These are phyloP conservation scores for Urechis unicinctus DNA, from an alignment of 2,888 invertebrate genomes.

Conservation along the genomic window DNA sequence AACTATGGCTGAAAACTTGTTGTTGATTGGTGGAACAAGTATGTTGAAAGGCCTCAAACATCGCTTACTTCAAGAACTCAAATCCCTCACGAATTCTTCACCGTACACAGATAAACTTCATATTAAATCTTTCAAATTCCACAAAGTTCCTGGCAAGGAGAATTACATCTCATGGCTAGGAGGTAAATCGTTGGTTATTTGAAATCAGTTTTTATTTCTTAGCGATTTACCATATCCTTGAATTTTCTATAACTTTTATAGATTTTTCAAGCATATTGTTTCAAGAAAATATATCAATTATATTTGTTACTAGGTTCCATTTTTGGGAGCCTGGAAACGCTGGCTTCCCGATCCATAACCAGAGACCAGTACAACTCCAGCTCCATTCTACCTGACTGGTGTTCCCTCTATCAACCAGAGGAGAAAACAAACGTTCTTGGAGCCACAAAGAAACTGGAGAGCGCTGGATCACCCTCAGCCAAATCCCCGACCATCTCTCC, in stretches of 20 bases:
- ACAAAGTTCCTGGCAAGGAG: constrained; percentile 69
- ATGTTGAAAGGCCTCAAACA: constrained; percentile 77
- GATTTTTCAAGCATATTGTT: too few species aligned
- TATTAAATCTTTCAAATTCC: constrained; percentile 69
- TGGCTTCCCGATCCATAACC: constrained; percentile 65
- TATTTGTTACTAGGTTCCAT: constrained; percentile 58
- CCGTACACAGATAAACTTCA: constrained; percentile 56
- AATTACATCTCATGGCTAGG: constrained; percentile 86
- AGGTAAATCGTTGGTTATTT: constrained; percentile 49
- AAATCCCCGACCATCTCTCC: not conserved
- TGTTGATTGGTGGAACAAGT: constrained; percentile 80
- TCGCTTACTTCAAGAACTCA: constrained; percentile 72
- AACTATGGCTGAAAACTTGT: constrained; percentile 72
- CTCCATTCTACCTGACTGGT: constrained; percentile 70
- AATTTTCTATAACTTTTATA: too few species aligned
- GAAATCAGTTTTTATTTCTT: not conserved
- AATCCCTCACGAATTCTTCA: constrained; percentile 58
- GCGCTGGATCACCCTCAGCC: not conserved
- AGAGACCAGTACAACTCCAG: constrained; percentile 65
- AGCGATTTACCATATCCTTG: not conserved
- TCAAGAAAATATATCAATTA: not conserved
- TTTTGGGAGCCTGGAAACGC: constrained; percentile 69
- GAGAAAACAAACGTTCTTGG: constrained; percentile 2
- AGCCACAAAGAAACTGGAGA: not conserved
- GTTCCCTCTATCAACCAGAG: constrained; percentile 29